phyloP scores from a whole-genome alignment of 2,797 vertebrate species.

The Ammospiza maritima region DNA sequence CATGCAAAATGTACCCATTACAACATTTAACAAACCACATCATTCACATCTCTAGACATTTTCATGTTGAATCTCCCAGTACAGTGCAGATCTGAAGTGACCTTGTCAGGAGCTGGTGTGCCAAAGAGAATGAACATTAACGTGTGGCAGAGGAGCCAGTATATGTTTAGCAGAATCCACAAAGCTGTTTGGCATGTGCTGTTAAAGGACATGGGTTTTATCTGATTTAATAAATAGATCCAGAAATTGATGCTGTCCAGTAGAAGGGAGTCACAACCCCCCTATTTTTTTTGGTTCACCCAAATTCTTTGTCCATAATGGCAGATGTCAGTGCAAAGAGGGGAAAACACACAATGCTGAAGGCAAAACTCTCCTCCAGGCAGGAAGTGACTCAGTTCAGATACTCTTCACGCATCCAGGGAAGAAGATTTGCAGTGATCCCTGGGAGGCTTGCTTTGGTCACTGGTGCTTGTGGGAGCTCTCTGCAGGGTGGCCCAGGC shows the following conservation, averaged over 20 bases:
- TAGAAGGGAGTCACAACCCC: not conserved
- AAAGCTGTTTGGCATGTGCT: not conserved
- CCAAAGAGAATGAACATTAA: not conserved
- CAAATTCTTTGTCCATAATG: not conserved
- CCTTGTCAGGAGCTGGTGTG: not conserved
- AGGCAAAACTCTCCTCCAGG: not conserved
- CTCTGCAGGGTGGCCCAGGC: rapidly evolving
- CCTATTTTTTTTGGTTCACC: not conserved
- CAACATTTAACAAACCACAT: not conserved
- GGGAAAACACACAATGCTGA: not conserved
- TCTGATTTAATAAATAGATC: not conserved
- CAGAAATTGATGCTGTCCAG: not conserved
- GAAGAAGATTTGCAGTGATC: not conserved
- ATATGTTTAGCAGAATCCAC: not conserved
- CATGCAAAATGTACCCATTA: not conserved
- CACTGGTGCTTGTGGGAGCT: rapidly evolving
- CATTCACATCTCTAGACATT: not conserved
- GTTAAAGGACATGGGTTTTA: not conserved
- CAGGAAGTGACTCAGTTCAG: rapidly evolving
- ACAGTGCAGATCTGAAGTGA: not conserved
- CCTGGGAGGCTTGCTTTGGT: not conserved
- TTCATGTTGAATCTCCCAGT: not conserved
- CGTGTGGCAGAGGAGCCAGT: not conserved
- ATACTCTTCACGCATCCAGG: not conserved
- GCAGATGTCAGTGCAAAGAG: not conserved